Evolutionary conservation across 2,113 vertebrate species (phyloP).

Genomic region (Tenebrosternarchus preto): DNA sequence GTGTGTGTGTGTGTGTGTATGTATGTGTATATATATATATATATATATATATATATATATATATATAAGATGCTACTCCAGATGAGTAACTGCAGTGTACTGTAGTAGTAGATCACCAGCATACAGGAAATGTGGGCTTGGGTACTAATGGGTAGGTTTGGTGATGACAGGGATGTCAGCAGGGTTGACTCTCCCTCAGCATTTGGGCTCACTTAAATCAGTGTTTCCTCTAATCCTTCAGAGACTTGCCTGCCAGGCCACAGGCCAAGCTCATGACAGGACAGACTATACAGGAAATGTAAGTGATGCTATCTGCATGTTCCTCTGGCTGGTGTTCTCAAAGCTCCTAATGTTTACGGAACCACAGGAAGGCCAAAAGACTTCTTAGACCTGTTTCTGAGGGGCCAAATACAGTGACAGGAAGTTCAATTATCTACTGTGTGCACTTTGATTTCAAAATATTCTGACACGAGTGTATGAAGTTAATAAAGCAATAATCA

Average conservation of each 20-base stretch:
- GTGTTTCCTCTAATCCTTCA: conserved; percentile 10
- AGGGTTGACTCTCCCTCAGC: too few species aligned
- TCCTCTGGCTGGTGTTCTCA: not conserved
- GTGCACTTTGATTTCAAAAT: not conserved
- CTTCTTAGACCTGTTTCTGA: not conserved
- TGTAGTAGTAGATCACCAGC: too few species aligned
- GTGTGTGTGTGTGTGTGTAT: too few species aligned
- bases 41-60: too few species aligned
- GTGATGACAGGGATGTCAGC: not conserved
- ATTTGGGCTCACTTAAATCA: too few species aligned
- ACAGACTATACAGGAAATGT: conserved; percentile 42
- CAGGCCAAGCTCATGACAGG: conserved; percentile 1
- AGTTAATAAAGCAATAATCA: not conserved
- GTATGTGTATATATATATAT: too few species aligned
- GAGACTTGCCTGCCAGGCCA: not conserved
- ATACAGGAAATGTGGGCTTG: too few species aligned
- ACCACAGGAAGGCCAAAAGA: not conserved
- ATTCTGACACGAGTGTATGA: too few species aligned
- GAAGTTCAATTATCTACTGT: too few species aligned
- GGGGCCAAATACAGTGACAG: too few species aligned
- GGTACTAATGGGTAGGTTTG: not conserved
- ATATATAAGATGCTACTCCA: too few species aligned
- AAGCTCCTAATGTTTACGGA: not conserved
- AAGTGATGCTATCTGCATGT: not conserved
- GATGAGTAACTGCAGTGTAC: too few species aligned